Evolutionary conservation across 2,113 vertebrate genomes (phyloP).

Genomic region (Tachysurus vachellii): DNA sequence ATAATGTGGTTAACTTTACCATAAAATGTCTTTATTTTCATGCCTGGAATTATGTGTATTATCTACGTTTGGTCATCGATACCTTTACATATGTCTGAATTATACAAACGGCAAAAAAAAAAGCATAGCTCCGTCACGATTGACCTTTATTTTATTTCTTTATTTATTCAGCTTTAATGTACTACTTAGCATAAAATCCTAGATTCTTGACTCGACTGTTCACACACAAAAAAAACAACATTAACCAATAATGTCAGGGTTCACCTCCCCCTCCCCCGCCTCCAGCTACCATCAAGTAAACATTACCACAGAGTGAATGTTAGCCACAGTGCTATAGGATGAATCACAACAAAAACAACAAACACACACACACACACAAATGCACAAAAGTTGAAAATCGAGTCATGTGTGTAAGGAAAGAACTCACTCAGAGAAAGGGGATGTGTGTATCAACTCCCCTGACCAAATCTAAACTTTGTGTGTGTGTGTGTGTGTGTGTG

Average conservation of each 20-base stretch:
- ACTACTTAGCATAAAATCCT: not conserved
- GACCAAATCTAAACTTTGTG: not conserved
- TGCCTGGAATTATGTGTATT: not conserved
- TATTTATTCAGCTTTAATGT: not conserved
- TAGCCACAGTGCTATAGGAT: not conserved
- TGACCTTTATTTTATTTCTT: not conserved
- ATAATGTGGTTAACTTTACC: not conserved
- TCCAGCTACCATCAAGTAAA: not conserved
- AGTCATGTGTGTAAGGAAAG: not conserved
- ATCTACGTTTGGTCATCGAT: not conserved
- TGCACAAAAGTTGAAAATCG: not conserved
- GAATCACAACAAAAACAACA: not conserved
- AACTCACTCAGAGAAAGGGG: not conserved
- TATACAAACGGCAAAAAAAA: not conserved
- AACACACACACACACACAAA: too few relatives aligned
- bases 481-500: not conserved
- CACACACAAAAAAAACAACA: not conserved
- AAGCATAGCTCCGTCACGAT: not conserved
- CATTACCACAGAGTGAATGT: not conserved
- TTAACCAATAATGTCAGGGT: not conserved
- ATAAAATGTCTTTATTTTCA: not conserved
- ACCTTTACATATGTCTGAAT: not conserved
- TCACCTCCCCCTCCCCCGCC: not conserved
- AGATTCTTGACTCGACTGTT: not conserved
- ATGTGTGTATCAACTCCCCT: not conserved